Conservation (phyloP, 1,140 invertebrate species). For the Drosophila ohnishii region DNA sequence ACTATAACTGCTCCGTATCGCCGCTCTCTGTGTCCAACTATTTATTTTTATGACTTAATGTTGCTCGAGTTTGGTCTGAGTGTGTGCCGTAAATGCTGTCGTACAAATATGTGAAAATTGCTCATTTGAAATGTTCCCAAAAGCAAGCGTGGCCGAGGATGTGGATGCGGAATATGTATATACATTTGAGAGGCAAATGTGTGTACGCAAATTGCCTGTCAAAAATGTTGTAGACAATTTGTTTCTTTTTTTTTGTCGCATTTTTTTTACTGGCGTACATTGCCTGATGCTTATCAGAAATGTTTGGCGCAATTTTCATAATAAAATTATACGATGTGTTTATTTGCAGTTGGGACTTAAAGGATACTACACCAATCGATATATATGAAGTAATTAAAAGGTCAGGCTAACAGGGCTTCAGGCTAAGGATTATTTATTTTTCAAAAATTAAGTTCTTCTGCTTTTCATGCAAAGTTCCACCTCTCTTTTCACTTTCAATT, state of each 20-base stretch:
- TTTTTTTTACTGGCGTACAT: constrained; percentile 33
- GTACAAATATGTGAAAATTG: constrained; percentile 81
- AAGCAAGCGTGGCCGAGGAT: constrained; percentile 7
- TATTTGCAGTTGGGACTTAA: constrained; percentile 12
- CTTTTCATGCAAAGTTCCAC: background rate
- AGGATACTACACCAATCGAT: constrained; percentile 9
- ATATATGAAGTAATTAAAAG: background rate
- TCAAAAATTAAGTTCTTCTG: background rate
- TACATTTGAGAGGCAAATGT: constrained; percentile 18
- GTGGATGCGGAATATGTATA: background rate
- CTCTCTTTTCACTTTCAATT: background rate
- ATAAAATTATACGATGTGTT: constrained; percentile 52
- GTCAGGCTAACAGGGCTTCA: background rate
- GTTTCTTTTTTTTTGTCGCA: constrained; percentile 51
- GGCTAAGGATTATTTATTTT: background rate
- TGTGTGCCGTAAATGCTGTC: constrained; percentile 61
- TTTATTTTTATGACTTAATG: constrained; percentile 80
- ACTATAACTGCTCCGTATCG: constrained; percentile 56
- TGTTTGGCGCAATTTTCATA: constrained; percentile 59
- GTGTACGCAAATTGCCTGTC: constrained; percentile 77
- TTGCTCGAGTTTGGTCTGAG: constrained; percentile 55
- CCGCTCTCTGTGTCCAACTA: constrained; percentile 60
- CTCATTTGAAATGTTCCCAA: constrained; percentile 71
- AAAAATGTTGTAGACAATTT: constrained; percentile 75
- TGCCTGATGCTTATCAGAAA: constrained; percentile 63